Percentiles rank a stretch among this genome's conserved stretches.
phyloP scores from a whole-genome alignment of 1,140 invertebrate genomes.

The Coboldia fuscipes region DNA sequence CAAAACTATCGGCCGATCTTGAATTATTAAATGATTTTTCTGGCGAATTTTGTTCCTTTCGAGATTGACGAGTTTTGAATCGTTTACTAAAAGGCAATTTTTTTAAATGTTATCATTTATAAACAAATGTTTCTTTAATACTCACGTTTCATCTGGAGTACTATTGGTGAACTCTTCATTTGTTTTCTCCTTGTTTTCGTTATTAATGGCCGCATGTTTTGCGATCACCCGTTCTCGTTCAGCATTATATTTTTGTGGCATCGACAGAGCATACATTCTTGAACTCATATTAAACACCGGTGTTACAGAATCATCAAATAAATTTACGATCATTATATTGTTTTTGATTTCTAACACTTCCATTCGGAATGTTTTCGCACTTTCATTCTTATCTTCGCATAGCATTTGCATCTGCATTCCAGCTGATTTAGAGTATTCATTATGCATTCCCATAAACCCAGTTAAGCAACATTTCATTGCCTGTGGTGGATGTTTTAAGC shows the following conservation, averaged over 20 bases:
- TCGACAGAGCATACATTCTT: slow-evolving; percentile 16
- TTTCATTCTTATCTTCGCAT: slow-evolving; percentile 16
- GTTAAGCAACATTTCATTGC: slow-evolving; percentile 42
- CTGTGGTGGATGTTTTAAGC: slow-evolving; percentile 41
- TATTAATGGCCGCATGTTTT: too few species aligned
- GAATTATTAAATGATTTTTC: too few species aligned
- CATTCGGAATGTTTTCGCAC: slow-evolving; percentile 24
- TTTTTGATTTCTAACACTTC: slow-evolving; percentile 25
- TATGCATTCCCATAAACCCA: slow-evolving; percentile 19
- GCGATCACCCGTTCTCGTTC: too few species aligned
- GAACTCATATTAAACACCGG: slow-evolving; percentile 18
- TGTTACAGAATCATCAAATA: slow-evolving; percentile 22
- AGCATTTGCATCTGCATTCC: slow-evolving; percentile 21
- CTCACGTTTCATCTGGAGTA: too few species aligned
- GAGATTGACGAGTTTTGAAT: too few species aligned
- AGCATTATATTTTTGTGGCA: slow-evolving; percentile 21
- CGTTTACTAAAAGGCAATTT: too few species aligned
- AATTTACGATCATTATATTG: slow-evolving; percentile 25
- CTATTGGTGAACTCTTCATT: too few species aligned
- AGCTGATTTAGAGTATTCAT: slow-evolving; percentile 12
- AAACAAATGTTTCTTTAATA: too few species aligned
- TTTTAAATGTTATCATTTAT: too few species aligned
- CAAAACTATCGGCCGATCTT: too few species aligned
- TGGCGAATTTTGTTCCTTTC: too few species aligned
- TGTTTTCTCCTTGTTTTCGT: too few species aligned